Conservation (phyloP, 2,113 vertebrate genomes). For the Tragulus kanchil region DNA sequence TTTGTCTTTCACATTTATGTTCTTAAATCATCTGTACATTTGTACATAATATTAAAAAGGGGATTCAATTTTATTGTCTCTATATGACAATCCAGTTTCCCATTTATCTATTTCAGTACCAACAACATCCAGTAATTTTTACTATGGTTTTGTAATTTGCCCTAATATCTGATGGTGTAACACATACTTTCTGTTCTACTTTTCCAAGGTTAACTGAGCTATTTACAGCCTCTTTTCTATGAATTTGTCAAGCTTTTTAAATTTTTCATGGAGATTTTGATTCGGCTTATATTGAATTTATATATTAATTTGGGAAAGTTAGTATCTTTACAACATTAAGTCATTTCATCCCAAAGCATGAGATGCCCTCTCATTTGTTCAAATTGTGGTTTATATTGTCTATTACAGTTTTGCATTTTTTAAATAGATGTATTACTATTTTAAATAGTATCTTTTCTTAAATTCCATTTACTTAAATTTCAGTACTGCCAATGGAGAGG, state of each 20-base stretch:
- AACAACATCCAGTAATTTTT: not conserved
- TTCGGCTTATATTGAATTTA: not conserved
- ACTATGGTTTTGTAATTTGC: not conserved
- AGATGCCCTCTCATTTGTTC: not conserved
- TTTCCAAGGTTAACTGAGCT: constrained; percentile 18
- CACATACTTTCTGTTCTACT: not conserved
- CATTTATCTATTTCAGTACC: not conserved
- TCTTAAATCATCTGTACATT: not conserved
- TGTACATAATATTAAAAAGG: not conserved
- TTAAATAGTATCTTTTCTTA: not conserved
- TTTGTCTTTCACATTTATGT: not conserved
- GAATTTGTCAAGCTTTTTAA: not conserved
- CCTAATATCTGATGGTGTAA: not conserved
- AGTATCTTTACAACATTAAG: not conserved
- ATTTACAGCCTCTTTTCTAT: not conserved
- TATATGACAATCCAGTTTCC: not conserved
- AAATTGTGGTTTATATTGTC: not conserved
- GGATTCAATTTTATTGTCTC: not conserved
- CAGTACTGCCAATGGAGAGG: not conserved
- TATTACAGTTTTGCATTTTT: not conserved
- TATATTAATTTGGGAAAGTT: not conserved
- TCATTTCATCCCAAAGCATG: not conserved
- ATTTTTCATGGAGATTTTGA: not conserved
- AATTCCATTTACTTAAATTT: not conserved
- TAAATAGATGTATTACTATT: not conserved